Base-by-base conservation (phyloP, 2,797 vertebrate genomes). In the Notolepis coatsorum region DNA sequence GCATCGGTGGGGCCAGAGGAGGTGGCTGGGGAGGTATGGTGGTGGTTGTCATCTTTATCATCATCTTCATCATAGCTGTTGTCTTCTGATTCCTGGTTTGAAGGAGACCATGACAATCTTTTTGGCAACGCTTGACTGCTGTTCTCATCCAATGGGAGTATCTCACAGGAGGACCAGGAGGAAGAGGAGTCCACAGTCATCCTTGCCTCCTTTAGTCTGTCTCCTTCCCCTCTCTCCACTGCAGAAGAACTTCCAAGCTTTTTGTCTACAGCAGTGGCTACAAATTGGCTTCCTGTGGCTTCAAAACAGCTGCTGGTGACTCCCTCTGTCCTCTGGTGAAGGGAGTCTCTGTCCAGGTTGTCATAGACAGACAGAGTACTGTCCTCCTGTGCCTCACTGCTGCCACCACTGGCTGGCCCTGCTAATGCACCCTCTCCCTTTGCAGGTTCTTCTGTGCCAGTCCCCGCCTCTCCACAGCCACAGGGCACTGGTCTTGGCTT, bases 161-260 rank as follows among this genome's bases (percentile, higher is more conserved):
- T 61, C 39, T 93, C 92, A 1, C 83, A 92, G 46, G 89, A 93
- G 5, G 91, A 93, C 89, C 90, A 92, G 8, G 89, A 86, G 28
- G 86, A 84, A n/a, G 64, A 87, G 33, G 84, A 90, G 17, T 81
- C 74, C 1, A 48, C 77, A 1, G 48, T 80, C 15, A 45, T 68
- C 9, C 61, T 56, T 2, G 1, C 77, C 45, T 82, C 77, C 18
- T 79, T 74, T 7, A 13, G 20, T 15, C 57, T 53, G 0, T 0
- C 54, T 5, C 62, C 45, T 25, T 43, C 73, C 18, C 75, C 57
- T 18, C 20, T 12, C 15, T 62, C 56, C 5, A 17, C 27, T n/a
- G n/a, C n/a, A n/a, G n/a, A n/a, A n/a, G n/a, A n/a, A n/a, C n/a
- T n/a, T n/a, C n/a, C n/a, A n/a, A n/a, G n/a, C n/a, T n/a, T n/a